phyloP scores from a whole-genome alignment of 1,140 invertebrate genomes.

The Tribolium castaneum region DNA sequence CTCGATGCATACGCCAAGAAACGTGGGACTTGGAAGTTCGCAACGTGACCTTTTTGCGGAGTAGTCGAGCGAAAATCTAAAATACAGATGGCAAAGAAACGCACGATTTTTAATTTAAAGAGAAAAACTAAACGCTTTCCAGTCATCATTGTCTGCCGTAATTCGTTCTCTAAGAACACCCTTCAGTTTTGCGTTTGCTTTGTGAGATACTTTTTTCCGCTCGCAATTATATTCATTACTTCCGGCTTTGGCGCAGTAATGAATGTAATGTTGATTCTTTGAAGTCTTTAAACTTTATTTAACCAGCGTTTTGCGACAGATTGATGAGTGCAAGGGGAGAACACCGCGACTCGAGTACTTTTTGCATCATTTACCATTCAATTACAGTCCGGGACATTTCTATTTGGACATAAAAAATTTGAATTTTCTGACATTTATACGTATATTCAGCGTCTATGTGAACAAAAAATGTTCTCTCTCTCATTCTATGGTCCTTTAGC shows the following conservation, averaged over 20 bases:
- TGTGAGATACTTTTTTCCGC: constrained; percentile 31
- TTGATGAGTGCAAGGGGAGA: constrained; percentile 32
- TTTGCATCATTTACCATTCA: constrained; percentile 23
- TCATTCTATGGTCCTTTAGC: too few relatives aligned
- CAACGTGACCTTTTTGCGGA: background rate
- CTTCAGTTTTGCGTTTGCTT: constrained; percentile 33
- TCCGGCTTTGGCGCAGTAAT: constrained; percentile 41
- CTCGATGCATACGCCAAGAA: background rate
- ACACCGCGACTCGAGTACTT: constrained; percentile 22
- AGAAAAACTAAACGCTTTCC: background rate
- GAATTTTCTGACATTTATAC: too few relatives aligned
- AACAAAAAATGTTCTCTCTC: too few relatives aligned
- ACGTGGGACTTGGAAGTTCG: background rate
- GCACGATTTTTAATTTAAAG: background rate
- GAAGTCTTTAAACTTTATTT: constrained; percentile 38
- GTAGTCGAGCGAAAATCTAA: background rate
- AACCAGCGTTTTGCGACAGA: constrained; percentile 32
- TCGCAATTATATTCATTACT: constrained; percentile 44
- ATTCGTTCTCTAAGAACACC: constrained; percentile 29
- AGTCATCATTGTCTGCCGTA: background rate
- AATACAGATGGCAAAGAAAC: background rate
- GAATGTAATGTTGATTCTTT: constrained; percentile 44
- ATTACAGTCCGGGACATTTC: too few relatives aligned
- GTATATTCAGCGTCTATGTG: too few relatives aligned
- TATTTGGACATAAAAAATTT: too few relatives aligned